A percentile compares a stretch with the other conserved stretches of the same genome.
These are phyloP conservation scores for Brachyhypopomus occidentalis DNA, from an alignment of 2,113 vertebrate species.

Conservation along the genomic window DNA sequence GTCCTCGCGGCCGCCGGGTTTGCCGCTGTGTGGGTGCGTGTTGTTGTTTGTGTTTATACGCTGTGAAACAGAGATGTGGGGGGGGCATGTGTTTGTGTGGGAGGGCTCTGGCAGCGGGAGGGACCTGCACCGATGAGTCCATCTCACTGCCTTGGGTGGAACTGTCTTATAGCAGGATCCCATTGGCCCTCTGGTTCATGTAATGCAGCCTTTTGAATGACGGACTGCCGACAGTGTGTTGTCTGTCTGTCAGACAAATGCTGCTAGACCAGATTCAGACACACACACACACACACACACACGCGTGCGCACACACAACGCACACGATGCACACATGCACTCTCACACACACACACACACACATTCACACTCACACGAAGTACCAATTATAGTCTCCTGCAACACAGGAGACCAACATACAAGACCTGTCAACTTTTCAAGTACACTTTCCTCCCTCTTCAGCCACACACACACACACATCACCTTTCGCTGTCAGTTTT, in stretches of 20 bases:
- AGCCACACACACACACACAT: slow-evolving; percentile 25
- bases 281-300: slow-evolving; percentile 37
- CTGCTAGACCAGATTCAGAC: slow-evolving; percentile 33
- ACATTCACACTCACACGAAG: slow-evolving; percentile 29
- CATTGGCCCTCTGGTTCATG: slow-evolving; percentile 15
- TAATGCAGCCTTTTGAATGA: slow-evolving; percentile 55
- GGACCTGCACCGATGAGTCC: too few relatives aligned
- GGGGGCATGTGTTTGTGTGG: background rate
- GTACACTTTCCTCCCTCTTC: slow-evolving; percentile 36
- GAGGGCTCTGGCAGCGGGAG: background rate
- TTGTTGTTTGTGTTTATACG: slow-evolving; percentile 15
- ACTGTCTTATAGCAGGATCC: background rate
- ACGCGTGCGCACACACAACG: slow-evolving; percentile 23
- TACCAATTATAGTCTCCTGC: slow-evolving; percentile 57
- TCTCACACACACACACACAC: slow-evolving; percentile 26
- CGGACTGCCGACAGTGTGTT: slow-evolving; percentile 61
- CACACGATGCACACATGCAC: slow-evolving; percentile 23
- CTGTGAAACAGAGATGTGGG: background rate
- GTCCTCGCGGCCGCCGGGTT: background rate
- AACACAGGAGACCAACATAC: slow-evolving; percentile 53
- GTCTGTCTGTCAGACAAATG: slow-evolving; percentile 60
- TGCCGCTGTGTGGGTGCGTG: background rate
- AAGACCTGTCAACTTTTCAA: slow-evolving; percentile 54
- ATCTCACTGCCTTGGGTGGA: too few relatives aligned
- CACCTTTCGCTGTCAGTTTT: slow-evolving; percentile 49